phyloP scores from a whole-genome alignment of 2,888 invertebrate genomes.

The Epsilonema sp. region DNA sequence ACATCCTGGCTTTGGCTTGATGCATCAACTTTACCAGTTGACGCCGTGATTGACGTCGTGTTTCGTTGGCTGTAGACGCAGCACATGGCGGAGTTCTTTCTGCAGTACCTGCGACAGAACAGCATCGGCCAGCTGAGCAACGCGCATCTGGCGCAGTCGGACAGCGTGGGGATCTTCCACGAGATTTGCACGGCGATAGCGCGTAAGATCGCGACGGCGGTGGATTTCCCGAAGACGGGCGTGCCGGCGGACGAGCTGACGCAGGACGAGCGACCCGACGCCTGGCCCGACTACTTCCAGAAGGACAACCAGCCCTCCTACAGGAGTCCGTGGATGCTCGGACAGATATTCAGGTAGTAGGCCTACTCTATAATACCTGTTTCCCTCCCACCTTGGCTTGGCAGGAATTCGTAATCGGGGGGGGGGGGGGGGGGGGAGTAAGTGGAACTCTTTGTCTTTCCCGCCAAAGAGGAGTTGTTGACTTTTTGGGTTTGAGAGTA shows the following conservation, averaged over 20 bases:
- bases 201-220: conserved; percentile 20
- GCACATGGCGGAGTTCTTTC: conserved; percentile 24
- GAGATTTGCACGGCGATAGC: conserved; percentile 17
- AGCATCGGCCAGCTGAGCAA: conserved; percentile 25
- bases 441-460: too few species aligned
- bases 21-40: too few species aligned
- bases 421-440: too few species aligned
- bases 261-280: conserved; percentile 3
- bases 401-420: too few species aligned
- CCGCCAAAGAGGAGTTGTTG: too few species aligned
- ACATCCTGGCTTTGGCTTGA: too few species aligned
- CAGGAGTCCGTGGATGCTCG: conserved; percentile 17
- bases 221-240: conserved; percentile 29
- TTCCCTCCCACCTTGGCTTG: too few species aligned
- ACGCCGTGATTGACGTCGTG: too few species aligned
- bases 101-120: conserved; percentile 26
- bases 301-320: conserved; percentile 17
- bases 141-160: conserved; percentile 26
- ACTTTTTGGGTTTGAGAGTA: too few species aligned
- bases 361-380: too few species aligned
- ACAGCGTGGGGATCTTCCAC: conserved; percentile 16
- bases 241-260: conserved; percentile 11
- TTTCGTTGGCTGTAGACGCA: background rate
- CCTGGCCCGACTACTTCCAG: conserved; percentile 16
- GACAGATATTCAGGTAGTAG: conserved; percentile 22